Percentiles rank a stretch among this genome's conserved stretches.
phyloP scores from a whole-genome alignment of 2,797 vertebrate species.

The Ceyx erithaca region DNA sequence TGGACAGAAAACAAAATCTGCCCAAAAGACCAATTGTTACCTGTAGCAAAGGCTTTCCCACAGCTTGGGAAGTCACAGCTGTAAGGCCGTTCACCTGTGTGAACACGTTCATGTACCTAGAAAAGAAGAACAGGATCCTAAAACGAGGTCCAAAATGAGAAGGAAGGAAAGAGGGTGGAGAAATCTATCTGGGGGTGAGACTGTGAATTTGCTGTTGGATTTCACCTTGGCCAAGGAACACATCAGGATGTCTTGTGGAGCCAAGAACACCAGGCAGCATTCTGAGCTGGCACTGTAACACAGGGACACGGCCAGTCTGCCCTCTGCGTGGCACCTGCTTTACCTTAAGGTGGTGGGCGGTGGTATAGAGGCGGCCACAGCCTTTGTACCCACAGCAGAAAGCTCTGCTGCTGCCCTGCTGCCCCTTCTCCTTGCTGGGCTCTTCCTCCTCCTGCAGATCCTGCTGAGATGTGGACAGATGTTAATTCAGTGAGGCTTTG shows the following conservation, averaged over 20 bases:
- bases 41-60: slow-evolving; percentile 84
- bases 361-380: slow-evolving; percentile 84
- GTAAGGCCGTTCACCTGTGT: slow-evolving; percentile 83
- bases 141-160: background rate
- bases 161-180: background rate
- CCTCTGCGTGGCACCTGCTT: background rate
- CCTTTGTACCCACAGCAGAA: slow-evolving; percentile 82
- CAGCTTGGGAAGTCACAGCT: slow-evolving; percentile 80
- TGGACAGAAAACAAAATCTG: background rate
- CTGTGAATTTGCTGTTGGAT: background rate
- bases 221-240: background rate
- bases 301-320: fast-evolving
- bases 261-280: background rate
- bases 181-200: background rate
- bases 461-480: slow-evolving; percentile 10
- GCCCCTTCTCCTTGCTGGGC: slow-evolving; percentile 69
- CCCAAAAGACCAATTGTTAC: slow-evolving; percentile 35
- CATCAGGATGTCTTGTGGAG: background rate
- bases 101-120: slow-evolving; percentile 84
- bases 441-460: slow-evolving; percentile 77
- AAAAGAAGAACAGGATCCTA: background rate
- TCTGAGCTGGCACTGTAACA: background rate
- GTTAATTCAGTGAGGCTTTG: background rate
- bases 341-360: slow-evolving; percentile 86
- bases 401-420: slow-evolving; percentile 73